Conservation (phyloP, 1,140 invertebrate species). For the Panagrolaimus sp. region DNA sequence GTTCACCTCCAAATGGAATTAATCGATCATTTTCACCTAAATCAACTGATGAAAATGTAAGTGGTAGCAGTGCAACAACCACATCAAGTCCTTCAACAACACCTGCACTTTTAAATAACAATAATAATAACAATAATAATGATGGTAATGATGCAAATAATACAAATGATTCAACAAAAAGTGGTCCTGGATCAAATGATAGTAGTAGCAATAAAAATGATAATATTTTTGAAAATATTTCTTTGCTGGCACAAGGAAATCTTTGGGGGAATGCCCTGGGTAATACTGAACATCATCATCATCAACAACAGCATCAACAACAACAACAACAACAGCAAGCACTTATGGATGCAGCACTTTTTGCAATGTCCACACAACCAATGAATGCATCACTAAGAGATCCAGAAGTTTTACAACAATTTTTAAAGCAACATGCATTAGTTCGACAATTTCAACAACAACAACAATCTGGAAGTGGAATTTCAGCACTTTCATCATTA, state of each 20-base stretch:
- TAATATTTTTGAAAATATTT: slow-evolving; percentile 5
- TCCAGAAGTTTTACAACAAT: slow-evolving; percentile 7
- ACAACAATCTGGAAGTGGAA: neutral
- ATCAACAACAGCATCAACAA: neutral
- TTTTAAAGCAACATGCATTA: slow-evolving; percentile 3
- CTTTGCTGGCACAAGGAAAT: slow-evolving; percentile 6
- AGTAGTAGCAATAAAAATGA: neutral
- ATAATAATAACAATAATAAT: slow-evolving; percentile 17
- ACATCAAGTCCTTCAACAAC: slow-evolving; percentile 33
- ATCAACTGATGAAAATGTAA: slow-evolving; percentile 21
- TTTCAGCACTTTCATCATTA: neutral
- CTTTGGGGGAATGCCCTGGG: slow-evolving; percentile 10
- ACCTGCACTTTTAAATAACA: slow-evolving; percentile 14
- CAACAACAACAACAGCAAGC: neutral
- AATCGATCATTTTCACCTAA: slow-evolving; percentile 25
- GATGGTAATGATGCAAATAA: neutral
- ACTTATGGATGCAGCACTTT: slow-evolving; percentile 9
- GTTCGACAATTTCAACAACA: neutral
- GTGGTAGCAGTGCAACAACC: slow-evolving; percentile 20
- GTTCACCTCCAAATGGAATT: slow-evolving; percentile 18
- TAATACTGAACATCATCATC: neutral
- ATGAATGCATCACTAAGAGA: neutral
- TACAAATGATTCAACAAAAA: slow-evolving; percentile 3
- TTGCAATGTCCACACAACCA: slow-evolving; percentile 2
- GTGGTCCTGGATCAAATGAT: slow-evolving; percentile 9